Evolutionary conservation across 2,888 invertebrate species (phyloP).

Genomic region (Polydrusus pterygomalis): DNA sequence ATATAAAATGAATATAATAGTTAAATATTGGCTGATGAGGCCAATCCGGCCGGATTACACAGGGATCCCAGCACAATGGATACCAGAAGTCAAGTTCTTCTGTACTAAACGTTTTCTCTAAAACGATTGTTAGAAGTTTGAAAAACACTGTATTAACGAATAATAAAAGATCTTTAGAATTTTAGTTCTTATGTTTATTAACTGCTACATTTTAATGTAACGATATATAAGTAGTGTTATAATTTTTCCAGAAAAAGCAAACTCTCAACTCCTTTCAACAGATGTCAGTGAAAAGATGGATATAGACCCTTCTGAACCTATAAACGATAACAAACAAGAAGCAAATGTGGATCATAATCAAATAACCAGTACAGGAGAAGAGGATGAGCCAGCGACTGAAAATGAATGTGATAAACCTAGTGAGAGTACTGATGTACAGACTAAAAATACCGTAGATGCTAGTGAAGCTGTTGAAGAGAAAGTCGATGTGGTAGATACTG

Average conservation of each 20-base stretch:
- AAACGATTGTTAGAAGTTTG: too few relatives aligned
- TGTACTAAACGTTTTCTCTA: too few relatives aligned
- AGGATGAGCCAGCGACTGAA: slow-evolving; percentile 37
- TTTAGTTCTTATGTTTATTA: too few relatives aligned
- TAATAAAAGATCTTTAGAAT: too few relatives aligned
- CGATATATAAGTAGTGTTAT: neutral
- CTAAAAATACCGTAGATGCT: slow-evolving; percentile 39
- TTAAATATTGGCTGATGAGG: too few relatives aligned
- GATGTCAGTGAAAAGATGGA: slow-evolving; percentile 16
- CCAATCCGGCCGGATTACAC: too few relatives aligned
- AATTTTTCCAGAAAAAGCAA: slow-evolving; percentile 8
- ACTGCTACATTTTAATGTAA: too few relatives aligned
- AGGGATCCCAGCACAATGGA: too few relatives aligned
- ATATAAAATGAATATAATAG: too few relatives aligned
- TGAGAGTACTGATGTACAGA: slow-evolving; percentile 46
- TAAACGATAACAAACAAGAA: slow-evolving; percentile 38
- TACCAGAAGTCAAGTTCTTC: too few relatives aligned
- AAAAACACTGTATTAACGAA: too few relatives aligned
- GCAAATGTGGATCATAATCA: neutral
- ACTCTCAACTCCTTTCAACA: neutral
- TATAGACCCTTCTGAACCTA: slow-evolving; percentile 42
- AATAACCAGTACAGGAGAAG: slow-evolving; percentile 9
- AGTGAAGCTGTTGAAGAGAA: slow-evolving; percentile 49
- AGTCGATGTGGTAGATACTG: slow-evolving; percentile 24
- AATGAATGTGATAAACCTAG: slow-evolving; percentile 48